Percentiles rank a stretch among this genome's conserved stretches.
phyloP scores from a whole-genome alignment of 2,888 invertebrate species.

The Tetanocera ferruginea region DNA sequence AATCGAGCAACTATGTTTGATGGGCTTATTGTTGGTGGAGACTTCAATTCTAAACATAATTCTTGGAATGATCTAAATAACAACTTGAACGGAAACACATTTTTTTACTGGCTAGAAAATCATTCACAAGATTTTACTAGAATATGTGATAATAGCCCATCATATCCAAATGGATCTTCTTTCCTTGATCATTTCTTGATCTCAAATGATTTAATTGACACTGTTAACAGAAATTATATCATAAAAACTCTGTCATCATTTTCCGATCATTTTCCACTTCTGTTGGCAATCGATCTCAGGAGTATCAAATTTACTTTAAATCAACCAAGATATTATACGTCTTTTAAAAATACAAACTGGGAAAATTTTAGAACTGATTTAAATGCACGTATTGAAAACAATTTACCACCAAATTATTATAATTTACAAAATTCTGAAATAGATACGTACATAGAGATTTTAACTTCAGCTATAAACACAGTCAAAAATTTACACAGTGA shows the following conservation, averaged over 20 bases:
- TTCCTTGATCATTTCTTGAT: slow-evolving; percentile 3
- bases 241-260: not conserved
- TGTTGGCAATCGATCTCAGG: not conserved
- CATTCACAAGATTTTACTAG: not conserved
- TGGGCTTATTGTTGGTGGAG: not conserved
- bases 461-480: no score
- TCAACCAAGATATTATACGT: not conserved
- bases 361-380: not conserved
- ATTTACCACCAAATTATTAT: not conserved
- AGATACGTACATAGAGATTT: not conserved
- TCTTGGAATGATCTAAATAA: no score
- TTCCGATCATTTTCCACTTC: not conserved
- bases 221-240: not conserved
- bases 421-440: not conserved
- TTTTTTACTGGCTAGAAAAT: not conserved
- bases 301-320: not conserved
- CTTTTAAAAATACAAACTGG: not conserved
- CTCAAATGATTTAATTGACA: not conserved
- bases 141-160: not conserved
- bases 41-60: not conserved
- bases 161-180: not conserved
- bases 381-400: not conserved
- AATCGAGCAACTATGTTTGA: not conserved
- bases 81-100: not conserved
- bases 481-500: not conserved